These are phyloP conservation scores for Halisarca cf. caerulea DNA, from an alignment of 37 sponge, comb jelly and placozoan species.

Conservation along the genomic window DNA sequence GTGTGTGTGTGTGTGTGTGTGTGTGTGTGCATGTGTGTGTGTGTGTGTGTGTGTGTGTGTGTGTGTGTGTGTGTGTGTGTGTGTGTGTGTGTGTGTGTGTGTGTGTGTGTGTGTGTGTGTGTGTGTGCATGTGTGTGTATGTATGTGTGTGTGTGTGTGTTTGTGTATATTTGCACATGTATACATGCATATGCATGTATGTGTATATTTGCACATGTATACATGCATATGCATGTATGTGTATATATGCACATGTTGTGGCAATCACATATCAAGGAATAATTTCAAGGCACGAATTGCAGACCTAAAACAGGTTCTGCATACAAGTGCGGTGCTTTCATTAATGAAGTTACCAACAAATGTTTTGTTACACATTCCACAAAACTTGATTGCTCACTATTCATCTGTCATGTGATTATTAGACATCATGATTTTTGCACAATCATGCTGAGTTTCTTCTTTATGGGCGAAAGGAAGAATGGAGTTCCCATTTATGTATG, in stretches of 20 bases:
- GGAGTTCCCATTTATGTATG: too few relatives aligned
- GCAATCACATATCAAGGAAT: background rate
- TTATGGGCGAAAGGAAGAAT: too few relatives aligned
- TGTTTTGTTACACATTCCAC: too few relatives aligned
- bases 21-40: background rate
- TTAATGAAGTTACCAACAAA: too few relatives aligned
- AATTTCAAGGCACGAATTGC: too few relatives aligned
- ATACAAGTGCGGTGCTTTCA: too few relatives aligned
- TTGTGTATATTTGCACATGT: background rate
- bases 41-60: background rate
- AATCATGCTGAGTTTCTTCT: too few relatives aligned
- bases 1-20: background rate
- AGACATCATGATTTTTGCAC: too few relatives aligned
- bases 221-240: background rate
- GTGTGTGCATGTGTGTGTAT: conserved; percentile 21
- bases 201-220: background rate
- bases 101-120: conserved; percentile 9
- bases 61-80: background rate
- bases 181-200: background rate
- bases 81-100: conserved; percentile 9
- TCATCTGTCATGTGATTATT: too few relatives aligned
- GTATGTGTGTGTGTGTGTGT: background rate
- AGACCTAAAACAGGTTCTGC: too few relatives aligned
- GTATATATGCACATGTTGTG: background rate
- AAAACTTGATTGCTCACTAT: too few relatives aligned